Base-by-base conservation (phyloP, 2,888 invertebrate genomes). In the Argynnis bischoffii region DNA sequence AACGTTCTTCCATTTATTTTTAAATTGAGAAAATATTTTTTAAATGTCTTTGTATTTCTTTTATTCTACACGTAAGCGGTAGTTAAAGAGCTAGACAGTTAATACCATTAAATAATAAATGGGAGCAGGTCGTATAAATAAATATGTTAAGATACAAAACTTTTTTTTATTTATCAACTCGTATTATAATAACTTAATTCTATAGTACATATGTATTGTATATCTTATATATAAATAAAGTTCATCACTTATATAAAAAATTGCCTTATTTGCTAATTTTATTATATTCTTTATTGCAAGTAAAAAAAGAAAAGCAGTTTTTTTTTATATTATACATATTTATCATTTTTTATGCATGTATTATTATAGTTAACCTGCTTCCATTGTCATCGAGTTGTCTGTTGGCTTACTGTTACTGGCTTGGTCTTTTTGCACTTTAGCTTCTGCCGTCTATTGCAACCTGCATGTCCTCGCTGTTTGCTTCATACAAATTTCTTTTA, bases 281-380 rank as follows among this genome's bases (percentile, higher is more conserved):
- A 35, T 35, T 35, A 26, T 26, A 26, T 26, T 8, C 35, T 8
- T 8, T 35, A 8, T 35, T 35, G 35, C 31, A 8, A 6, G 8
- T 35, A 8, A 35, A 35, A 35, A 35, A 1, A 35, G 3, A 31
- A 6, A 6, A 35, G 35, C 18, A 18, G 26, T 26, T 26, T 26
- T 26, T 3, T 59, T 35, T 46, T 46, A 46, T 41, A 4, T 21
- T 15, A 13, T 63, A 21, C 46, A 8, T 51, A 26, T 46, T 11
- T 50, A 48, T 6, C 14, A 15, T 16, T 13, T 55, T 60, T n/a
- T 54, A 21, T 18, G 54, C 46, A 46, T 65, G 13, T 61, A 48
- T 53, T 47, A 73, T 69, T 76, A 16, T 67, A 74, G 71, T 73
- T 78, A 65, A 87, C 90, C 90, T 90, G 90, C 90, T 90, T 90